These are phyloP conservation scores for Paralichthys olivaceus DNA, from an alignment of 2,113 vertebrate species.

Conservation along the genomic window DNA sequence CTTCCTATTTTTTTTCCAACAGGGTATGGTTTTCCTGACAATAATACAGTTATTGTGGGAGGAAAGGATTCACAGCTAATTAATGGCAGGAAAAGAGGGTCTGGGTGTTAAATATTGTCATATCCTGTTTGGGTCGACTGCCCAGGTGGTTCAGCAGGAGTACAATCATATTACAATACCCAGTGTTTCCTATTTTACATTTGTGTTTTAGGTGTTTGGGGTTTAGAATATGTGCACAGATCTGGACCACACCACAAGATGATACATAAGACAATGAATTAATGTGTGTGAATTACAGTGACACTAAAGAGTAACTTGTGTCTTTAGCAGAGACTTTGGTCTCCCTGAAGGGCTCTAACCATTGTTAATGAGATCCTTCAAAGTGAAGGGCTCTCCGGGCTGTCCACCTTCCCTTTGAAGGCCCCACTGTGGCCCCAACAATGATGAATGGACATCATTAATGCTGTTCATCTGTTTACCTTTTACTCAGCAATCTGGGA, in stretches of 20 bases:
- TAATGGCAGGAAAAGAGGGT: constrained; percentile 76
- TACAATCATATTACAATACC: constrained; percentile 48
- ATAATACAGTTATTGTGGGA: constrained; percentile 49
- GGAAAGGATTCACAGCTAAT: constrained; percentile 50
- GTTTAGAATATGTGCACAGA: neutral
- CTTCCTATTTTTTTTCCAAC: constrained; percentile 63
- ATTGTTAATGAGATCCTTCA: constrained; percentile 68
- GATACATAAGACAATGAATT: constrained; percentile 5
- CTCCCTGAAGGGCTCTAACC: constrained; percentile 42
- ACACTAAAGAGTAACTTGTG: constrained; percentile 11
- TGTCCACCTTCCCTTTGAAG: constrained; percentile 59
- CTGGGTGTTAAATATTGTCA: constrained; percentile 60
- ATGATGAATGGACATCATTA: constrained; percentile 84
- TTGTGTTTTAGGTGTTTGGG: neutral
- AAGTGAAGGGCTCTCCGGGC: constrained; percentile 45
- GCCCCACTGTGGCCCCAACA: constrained; percentile 66
- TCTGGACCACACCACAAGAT: neutral
- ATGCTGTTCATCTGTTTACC: constrained; percentile 81
- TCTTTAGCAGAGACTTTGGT: constrained; percentile 39
- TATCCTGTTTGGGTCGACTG: constrained; percentile 70
- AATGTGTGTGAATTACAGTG: constrained; percentile 5
- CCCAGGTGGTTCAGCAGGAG: constrained; percentile 74
- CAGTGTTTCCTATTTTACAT: constrained; percentile 12
- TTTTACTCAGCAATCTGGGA: constrained; percentile 75
- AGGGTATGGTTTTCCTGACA: constrained; percentile 41